phyloP scores from a whole-genome alignment of 2,797 vertebrate genomes.

The Liasis olivaceus region DNA sequence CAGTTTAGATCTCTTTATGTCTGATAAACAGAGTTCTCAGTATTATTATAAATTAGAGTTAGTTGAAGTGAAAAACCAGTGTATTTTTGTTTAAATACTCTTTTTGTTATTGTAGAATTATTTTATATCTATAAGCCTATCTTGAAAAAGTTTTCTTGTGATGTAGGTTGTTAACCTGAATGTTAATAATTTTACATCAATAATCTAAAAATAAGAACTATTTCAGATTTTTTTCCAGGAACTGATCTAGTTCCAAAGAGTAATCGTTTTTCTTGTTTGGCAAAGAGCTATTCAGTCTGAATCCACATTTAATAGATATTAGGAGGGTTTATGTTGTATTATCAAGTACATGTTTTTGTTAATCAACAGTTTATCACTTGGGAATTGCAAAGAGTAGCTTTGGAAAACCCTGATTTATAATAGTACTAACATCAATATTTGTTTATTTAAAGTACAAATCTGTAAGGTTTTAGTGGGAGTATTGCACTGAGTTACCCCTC shows the following conservation, averaged over 20 bases:
- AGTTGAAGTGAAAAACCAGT: background rate
- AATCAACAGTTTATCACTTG: background rate
- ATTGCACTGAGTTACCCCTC: background rate
- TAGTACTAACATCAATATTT: background rate
- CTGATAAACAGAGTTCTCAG: background rate
- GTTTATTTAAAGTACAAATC: background rate
- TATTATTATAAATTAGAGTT: no score
- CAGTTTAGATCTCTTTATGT: background rate
- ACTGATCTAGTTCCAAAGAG: slow-evolving; percentile 45
- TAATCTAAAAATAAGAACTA: slow-evolving; percentile 34
- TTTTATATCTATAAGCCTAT: slow-evolving; percentile 10
- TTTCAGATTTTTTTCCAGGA: slow-evolving; percentile 28
- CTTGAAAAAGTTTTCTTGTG: slow-evolving; percentile 22
- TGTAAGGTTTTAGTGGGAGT: background rate
- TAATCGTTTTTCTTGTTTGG: slow-evolving; percentile 37
- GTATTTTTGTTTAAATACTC: background rate
- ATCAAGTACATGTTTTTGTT: background rate
- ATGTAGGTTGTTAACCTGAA: slow-evolving; percentile 40
- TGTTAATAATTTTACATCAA: slow-evolving; percentile 42
- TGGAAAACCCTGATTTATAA: background rate
- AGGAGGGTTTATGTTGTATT: background rate
- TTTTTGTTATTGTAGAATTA: background rate
- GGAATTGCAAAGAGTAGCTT: background rate
- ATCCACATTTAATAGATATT: background rate
- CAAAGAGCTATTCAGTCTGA: slow-evolving; percentile 40